Evolutionary conservation across 2,113 vertebrate species (phyloP), one percentile per base, ranked within the genome.

Genomic region (Hippocampus mohnikei): DNA sequence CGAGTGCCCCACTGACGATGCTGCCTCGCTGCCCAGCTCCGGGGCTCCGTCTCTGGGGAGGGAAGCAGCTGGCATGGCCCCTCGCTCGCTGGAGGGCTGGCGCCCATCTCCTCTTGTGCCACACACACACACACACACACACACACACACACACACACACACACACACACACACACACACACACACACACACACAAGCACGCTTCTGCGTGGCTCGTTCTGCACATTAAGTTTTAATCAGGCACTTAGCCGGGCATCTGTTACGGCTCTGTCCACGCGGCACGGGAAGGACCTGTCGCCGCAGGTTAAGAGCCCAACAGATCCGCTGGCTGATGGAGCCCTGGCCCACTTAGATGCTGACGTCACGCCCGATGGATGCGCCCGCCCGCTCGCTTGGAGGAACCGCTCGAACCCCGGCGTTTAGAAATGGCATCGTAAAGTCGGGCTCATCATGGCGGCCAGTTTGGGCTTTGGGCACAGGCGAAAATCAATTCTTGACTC

Each of bases 231-330:
- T 90, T 92, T 92, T 92, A 91, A 92, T 92, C 91, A 91, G 87
- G 90, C 91, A 92, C 91, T 93, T 92, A 91, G 90, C 78, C 41
- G 81, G 89, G 90, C 91, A 91, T 91, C 92, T 93, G 91, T 91
- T 91, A 89, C 86, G 81, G 84, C 87, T 89, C 85, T 76, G 88
- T 88, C 86, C 85, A 48, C 75, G 73, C 77, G 21, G 71, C 56
- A 76, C 63, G 84, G 79, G 81, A 88, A 86, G 81, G 88, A 90
- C 88, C 90, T 89, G 90, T 89, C 87, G 87, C 86, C 80, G 81
- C 88, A 73, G 88, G 87, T 84, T 85, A 88, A 67, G 56, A 75
- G 84, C 85, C 87, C 71, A 78, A 82, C 81, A 75, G 84, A 85
- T 84, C 84, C 69, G 41, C 72, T 59, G 82, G 85, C 87, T 86